A percentile compares a stretch with the other conserved stretches of the same genome.
These are phyloP conservation scores for Schlechtendalia chinensis DNA, from an alignment of 1,140 invertebrate species.

Conservation along the genomic window DNA sequence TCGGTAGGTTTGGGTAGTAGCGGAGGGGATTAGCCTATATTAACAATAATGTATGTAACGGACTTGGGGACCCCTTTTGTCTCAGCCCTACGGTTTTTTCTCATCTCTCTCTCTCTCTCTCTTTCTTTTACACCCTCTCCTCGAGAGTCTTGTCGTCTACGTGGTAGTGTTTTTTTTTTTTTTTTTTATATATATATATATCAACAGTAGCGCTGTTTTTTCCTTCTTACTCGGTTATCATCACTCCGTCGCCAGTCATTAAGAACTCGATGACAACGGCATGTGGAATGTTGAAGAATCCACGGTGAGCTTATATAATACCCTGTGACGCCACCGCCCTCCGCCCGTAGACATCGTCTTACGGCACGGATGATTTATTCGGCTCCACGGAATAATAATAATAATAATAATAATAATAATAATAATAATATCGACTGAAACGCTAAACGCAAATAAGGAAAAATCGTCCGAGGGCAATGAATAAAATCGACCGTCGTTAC, in stretches of 20 bases:
- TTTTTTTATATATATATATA: not conserved
- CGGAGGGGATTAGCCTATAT: conserved; percentile 47
- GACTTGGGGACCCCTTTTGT: conserved; percentile 48
- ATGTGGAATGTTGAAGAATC: conserved; percentile 44
- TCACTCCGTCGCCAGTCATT: conserved; percentile 21
- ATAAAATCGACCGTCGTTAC: conserved; percentile 34
- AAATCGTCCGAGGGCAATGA: conserved; percentile 29
- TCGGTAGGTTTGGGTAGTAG: not conserved
- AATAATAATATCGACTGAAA: conserved; percentile 44
- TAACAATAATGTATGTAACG: conserved; percentile 50
- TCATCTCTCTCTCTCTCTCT: not conserved
- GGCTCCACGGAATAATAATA: not conserved
- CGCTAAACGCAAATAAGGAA: conserved; percentile 29
- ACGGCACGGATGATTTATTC: conserved; percentile 35
- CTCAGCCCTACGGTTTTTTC: conserved; percentile 43
- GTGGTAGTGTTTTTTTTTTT: conserved; percentile 19
- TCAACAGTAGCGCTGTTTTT: conserved; percentile 21
- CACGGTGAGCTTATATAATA: conserved; percentile 7
- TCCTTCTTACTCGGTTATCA: not conserved
- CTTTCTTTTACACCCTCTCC: not conserved
- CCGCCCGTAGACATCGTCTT: not conserved
- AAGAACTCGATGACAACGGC: conserved; percentile 37
- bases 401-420: conserved; percentile 26
- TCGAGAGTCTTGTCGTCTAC: not conserved
- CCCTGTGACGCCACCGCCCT: not conserved